Evolutionary conservation across 2,888 invertebrate species (phyloP).

Genomic region (Galeopsomyia nigrocyanea): DNA sequence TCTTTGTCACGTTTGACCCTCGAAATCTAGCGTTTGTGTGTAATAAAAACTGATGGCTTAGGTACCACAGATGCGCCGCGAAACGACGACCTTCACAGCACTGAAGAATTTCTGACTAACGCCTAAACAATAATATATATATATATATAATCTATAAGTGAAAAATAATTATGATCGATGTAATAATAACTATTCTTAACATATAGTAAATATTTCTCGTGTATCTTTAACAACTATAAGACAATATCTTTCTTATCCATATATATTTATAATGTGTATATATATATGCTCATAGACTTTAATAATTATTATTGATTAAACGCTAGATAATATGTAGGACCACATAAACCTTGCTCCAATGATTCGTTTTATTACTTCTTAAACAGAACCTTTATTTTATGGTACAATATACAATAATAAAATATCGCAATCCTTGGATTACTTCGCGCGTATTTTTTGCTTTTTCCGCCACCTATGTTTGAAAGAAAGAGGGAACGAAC

Average conservation of each 20-base stretch:
- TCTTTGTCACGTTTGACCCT: conserved; percentile 51
- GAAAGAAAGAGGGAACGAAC: conserved; percentile 50
- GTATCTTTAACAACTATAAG: conserved; percentile 66
- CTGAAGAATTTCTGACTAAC: conserved; percentile 66
- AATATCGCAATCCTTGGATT: conserved; percentile 64
- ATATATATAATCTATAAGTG: conserved; percentile 61
- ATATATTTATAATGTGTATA: conserved; percentile 42
- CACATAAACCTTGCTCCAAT: conserved; percentile 69
- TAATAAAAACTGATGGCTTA: conserved; percentile 61
- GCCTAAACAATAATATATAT: conserved; percentile 60
- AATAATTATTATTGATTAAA: conserved; percentile 55
- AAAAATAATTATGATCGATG: conserved; percentile 65
- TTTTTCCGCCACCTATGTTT: conserved; percentile 65
- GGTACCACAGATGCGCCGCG: conserved; percentile 60
- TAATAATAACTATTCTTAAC: conserved; percentile 61
- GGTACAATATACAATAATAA: conserved; percentile 66
- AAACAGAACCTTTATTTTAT: conserved; percentile 62
- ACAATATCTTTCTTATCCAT: conserved; percentile 49
- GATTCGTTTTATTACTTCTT: conserved; percentile 61
- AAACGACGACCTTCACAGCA: conserved; percentile 66
- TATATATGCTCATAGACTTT: conserved; percentile 38
- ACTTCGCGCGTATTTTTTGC: conserved; percentile 52
- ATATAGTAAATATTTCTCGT: conserved; percentile 65
- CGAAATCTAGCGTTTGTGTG: conserved; percentile 56
- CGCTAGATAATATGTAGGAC: conserved; percentile 66